Evolutionary conservation across 64 coral and sea anemone species (phyloP).

Genomic region (Trachythela sp.): DNA sequence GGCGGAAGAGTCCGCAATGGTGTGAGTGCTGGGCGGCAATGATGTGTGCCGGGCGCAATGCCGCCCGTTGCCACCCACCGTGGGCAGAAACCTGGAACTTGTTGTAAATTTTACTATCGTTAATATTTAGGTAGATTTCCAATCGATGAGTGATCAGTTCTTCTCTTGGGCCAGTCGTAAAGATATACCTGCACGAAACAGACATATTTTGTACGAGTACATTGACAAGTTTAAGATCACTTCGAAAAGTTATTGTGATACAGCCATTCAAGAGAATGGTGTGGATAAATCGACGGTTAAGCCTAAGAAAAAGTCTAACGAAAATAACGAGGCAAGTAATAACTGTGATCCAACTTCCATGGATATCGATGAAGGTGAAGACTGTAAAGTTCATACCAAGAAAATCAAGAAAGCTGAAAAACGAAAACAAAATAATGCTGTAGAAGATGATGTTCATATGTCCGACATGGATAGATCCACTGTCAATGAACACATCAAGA

Average conservation of each 20-base stretch:
- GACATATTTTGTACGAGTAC: neutral
- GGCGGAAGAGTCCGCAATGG: no score
- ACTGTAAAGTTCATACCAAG: neutral
- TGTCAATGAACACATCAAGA: neutral
- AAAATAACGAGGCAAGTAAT: neutral
- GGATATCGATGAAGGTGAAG: neutral
- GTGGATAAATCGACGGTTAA: neutral
- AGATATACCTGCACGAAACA: neutral
- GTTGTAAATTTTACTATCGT: neutral
- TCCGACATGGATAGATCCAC: no score
- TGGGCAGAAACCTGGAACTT: neutral
- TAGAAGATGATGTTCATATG: neutral
- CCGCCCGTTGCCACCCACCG: no score
- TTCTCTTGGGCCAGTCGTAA: neutral
- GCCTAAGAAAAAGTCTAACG: neutral
- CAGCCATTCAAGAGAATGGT: neutral
- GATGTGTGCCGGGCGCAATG: no score
- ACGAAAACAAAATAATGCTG: neutral
- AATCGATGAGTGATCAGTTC: neutral
- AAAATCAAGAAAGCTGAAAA: neutral
- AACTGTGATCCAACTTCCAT: neutral
- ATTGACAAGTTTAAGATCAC: neutral
- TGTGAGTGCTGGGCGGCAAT: no score
- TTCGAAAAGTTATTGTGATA: neutral
- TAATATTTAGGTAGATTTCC: neutral